Evolutionary conservation across 2,888 invertebrate species (phyloP).

Genomic region (Brachypalpus laphriformis): DNA sequence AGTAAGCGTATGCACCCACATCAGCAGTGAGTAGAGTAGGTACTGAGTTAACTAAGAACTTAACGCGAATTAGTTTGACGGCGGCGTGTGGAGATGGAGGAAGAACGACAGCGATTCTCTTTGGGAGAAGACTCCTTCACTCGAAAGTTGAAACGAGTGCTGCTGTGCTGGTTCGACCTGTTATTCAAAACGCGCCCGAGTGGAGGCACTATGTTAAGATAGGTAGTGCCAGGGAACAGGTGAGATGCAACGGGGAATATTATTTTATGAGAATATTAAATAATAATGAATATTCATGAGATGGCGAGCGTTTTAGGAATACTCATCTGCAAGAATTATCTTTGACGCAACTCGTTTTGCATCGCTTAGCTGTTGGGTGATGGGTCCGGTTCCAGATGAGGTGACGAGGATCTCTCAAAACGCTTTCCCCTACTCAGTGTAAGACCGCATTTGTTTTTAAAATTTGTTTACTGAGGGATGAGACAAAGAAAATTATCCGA

Average conservation of each 20-base stretch:
- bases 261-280: conserved; percentile 73
- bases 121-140: conserved; percentile 27
- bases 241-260: conserved; percentile 44
- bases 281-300: conserved; percentile 73
- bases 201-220: conserved; percentile 39
- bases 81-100: conserved; percentile 22
- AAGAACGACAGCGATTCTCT: conserved; percentile 30
- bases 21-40: conserved; percentile 61
- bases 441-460: conserved; percentile 44
- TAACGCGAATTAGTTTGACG: conserved; percentile 70
- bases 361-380: conserved; percentile 62
- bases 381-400: conserved; percentile 44
- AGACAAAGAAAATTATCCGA: conserved; percentile 69
- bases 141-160: conserved; percentile 55
- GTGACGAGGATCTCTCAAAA: conserved; percentile 49
- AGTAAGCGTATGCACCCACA: conserved; percentile 68
- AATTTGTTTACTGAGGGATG: conserved; percentile 47
- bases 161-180: conserved; percentile 57
- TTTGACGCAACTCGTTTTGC: conserved; percentile 72
- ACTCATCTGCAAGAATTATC: conserved; percentile 73
- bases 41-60: conserved; percentile 71
- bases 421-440: conserved; percentile 20
- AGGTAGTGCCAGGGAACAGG: conserved; percentile 31
- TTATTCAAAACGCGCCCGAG: conserved; percentile 52
- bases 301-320: conserved; percentile 70